Conservation (phyloP, 2,888 invertebrate genomes). For the Tinea pellionella region DNA sequence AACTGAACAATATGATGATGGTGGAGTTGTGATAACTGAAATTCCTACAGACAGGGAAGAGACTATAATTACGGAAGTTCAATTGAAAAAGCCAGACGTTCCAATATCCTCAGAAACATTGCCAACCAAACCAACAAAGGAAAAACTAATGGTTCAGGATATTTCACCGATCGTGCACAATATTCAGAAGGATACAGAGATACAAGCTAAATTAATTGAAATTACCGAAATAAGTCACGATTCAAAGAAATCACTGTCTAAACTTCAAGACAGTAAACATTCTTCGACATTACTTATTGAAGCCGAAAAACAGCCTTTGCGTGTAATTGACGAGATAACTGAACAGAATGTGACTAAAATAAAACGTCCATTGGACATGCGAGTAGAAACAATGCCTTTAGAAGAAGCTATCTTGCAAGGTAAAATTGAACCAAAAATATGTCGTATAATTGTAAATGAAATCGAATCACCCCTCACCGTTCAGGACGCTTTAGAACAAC, state of each 20-base stretch:
- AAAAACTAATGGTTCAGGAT: background rate
- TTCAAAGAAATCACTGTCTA: background rate
- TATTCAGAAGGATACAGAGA: background rate
- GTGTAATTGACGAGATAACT: constrained; percentile 58
- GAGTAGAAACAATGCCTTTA: constrained; percentile 63
- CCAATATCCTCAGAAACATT: background rate
- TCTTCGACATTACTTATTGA: constrained; percentile 52
- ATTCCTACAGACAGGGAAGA: background rate
- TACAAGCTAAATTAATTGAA: background rate
- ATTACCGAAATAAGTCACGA: background rate
- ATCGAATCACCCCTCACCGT: constrained; percentile 73
- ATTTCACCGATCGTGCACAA: background rate
- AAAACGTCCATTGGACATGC: constrained; percentile 35
- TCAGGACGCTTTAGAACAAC: constrained; percentile 77
- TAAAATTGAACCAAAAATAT: constrained; percentile 75
- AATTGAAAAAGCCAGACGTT: background rate
- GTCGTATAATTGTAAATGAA: constrained; percentile 71
- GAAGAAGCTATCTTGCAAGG: constrained; percentile 74
- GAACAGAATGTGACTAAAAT: constrained; percentile 54
- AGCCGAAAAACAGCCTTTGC: constrained; percentile 54
- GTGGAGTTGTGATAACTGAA: constrained; percentile 15
- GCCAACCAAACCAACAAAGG: constrained; percentile 16
- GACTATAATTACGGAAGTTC: background rate
- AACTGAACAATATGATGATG: constrained; percentile 27
- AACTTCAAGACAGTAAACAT: constrained; percentile 34